phyloP scores from a whole-genome alignment of 2,888 invertebrate species.

The Ischnus inquisitorius region DNA sequence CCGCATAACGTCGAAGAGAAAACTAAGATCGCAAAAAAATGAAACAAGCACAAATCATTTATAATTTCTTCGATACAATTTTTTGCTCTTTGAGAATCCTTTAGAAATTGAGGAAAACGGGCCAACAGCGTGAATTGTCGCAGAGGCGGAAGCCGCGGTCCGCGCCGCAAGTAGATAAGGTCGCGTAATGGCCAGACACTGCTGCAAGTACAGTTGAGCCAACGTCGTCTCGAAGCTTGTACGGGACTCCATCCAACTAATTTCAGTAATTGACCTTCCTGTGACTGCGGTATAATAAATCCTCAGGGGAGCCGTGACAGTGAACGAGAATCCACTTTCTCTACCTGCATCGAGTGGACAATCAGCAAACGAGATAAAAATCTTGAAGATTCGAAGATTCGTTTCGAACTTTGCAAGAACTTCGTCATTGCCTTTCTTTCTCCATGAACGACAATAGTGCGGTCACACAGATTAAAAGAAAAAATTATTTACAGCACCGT shows the following conservation, averaged over 20 bases:
- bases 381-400: not conserved
- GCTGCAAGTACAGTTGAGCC: conserved; percentile 2
- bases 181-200: conserved; percentile 28
- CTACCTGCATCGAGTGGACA: conserved; percentile 6
- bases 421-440: not conserved
- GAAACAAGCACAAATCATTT: too few relatives aligned
- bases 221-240: not conserved
- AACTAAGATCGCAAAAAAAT: too few relatives aligned
- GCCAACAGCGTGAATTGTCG: conserved; percentile 4
- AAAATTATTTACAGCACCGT: too few relatives aligned
- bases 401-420: not conserved
- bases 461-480: too few relatives aligned
- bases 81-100: not conserved
- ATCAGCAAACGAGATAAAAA: conserved; percentile 8
- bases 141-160: conserved; percentile 7
- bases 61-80: too few relatives aligned
- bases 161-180: conserved; percentile 40
- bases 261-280: conserved; percentile 32
- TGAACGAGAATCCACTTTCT: not conserved
- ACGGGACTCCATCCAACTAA: conserved; percentile 18
- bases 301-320: not conserved
- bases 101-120: not conserved
- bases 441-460: not conserved
- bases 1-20: too few relatives aligned
- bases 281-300: not conserved